Evolutionary conservation across 2,888 invertebrate genomes (phyloP).

Genomic region (Chymomyza amoena): DNA sequence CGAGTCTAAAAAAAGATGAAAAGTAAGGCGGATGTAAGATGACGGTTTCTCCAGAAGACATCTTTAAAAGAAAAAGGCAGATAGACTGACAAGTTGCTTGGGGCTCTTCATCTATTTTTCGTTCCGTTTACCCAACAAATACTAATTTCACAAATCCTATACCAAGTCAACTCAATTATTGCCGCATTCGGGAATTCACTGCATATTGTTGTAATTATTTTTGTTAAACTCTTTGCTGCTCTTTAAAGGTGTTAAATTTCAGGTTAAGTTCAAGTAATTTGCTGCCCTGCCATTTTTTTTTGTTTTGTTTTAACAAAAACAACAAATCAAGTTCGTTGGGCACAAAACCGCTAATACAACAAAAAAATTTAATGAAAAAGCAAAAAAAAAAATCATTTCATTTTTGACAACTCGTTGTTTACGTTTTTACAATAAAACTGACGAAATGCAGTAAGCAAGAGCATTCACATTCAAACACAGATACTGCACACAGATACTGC

Average conservation of each 20-base stretch:
- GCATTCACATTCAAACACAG: neutral
- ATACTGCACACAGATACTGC: conserved; percentile 1
- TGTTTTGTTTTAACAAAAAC: no score
- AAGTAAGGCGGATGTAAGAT: no score
- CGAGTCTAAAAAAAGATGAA: no score
- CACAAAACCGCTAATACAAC: conserved; percentile 4
- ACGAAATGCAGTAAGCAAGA: conserved; percentile 31
- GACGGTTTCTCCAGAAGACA: no score
- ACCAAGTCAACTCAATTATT: neutral
- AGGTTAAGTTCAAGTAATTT: conserved; percentile 25
- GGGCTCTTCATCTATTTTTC: no score
- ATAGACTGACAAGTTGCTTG: no score
- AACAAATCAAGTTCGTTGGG: conserved; percentile 35
- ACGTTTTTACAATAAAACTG: conserved; percentile 57
- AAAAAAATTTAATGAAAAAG: conserved; percentile 7
- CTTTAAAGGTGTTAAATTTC: conserved; percentile 39
- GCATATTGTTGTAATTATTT: neutral
- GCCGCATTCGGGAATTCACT: neutral
- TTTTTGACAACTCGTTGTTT: conserved; percentile 60
- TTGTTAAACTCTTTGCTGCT: conserved; percentile 13
- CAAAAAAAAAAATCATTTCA: conserved; percentile 14
- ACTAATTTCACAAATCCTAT: no score
- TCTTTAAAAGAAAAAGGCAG: no score
- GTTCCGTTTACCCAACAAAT: no score
- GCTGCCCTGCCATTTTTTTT: conserved; percentile 18